phyloP scores from a whole-genome alignment of 2,113 vertebrate species.

The Actenoides lindsayi region DNA sequence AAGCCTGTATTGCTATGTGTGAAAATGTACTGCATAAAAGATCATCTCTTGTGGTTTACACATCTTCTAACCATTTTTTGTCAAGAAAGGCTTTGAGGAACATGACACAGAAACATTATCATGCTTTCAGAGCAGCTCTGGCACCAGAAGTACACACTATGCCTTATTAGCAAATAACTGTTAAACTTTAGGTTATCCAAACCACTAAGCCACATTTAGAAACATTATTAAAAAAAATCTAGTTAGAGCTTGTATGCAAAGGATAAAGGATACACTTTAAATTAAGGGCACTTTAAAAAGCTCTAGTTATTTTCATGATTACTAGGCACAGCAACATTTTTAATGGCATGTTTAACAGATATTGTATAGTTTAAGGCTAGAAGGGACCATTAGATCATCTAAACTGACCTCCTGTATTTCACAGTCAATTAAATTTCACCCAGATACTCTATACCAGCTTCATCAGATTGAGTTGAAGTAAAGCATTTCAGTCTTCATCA shows the following conservation, averaged over 20 bases:
- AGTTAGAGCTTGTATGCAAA: background rate
- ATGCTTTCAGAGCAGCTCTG: background rate
- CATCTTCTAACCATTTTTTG: background rate
- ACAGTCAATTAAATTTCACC: background rate
- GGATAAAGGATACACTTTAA: background rate
- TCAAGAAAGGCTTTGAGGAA: background rate
- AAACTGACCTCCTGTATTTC: slow-evolving; percentile 13
- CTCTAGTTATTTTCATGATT: slow-evolving; percentile 1
- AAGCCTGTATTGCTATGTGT: background rate
- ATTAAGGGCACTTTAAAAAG: slow-evolving; percentile 4
- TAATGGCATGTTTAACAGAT: slow-evolving; percentile 16
- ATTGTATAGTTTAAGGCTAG: background rate
- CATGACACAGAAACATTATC: background rate
- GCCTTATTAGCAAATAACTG: background rate
- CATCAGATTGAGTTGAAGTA: background rate
- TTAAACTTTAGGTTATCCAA: background rate
- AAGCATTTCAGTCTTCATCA: background rate
- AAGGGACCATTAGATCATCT: slow-evolving; percentile 27
- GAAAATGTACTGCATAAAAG: background rate
- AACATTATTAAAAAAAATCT: slow-evolving; percentile 18
- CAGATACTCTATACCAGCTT: background rate
- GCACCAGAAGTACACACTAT: background rate
- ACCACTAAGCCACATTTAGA: background rate
- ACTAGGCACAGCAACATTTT: background rate
- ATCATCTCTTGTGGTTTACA: background rate